Evolutionary conservation across 2,797 vertebrate genomes (phyloP), one percentile per base, ranked within the genome.

Genomic region (Halcyon leucocephala): DNA sequence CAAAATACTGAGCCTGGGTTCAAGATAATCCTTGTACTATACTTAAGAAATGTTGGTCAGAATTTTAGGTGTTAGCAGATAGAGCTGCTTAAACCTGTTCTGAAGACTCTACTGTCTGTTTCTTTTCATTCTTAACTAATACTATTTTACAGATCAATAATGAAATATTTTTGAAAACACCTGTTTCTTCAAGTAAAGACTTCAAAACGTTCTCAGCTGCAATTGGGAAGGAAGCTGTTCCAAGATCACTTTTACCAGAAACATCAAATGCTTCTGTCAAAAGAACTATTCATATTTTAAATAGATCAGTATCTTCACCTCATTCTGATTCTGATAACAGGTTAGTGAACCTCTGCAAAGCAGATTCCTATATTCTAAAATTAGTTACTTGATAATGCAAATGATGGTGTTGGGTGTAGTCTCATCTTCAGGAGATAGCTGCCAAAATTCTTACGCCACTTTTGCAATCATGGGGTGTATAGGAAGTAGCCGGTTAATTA

Each of bases 291-390:
- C 98, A 92, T 52, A 60, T 86, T 95, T 89, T 96, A 94, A 96
- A 95, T 71, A 96, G 97, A 83, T 86, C 93, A 9, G 67, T 96
- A 12, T 89, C 95, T 41, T 96, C 98, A 44, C 87, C 97, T 35
- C 97, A 95, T 54, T 28, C 91, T 77, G 97, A 98, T 41, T 57
- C 96, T 64, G 98, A 98, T 55, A 97, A 25, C 91, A 98, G 97
- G 98, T 98, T 84, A 95, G 98, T 97, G 77, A 19, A 46, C 20
- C 10, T 61, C 31, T 51, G 33, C 39, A 67, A 67, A 88, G 19
- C 14, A 73, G 12, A 92, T 86, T 67, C 28, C 60, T 55, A 1
- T 60, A 84, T 70, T 85, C 67, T 66, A 25, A 82, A 65, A 67
- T 44, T 8, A 66, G 6, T 42, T 46, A 54, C 21, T 87, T 44